Percentiles rank a stretch among this genome's conserved stretches.
Conservation (phyloP, 1,140 invertebrate genomes). For the Trichonephila inaurata region DNA sequence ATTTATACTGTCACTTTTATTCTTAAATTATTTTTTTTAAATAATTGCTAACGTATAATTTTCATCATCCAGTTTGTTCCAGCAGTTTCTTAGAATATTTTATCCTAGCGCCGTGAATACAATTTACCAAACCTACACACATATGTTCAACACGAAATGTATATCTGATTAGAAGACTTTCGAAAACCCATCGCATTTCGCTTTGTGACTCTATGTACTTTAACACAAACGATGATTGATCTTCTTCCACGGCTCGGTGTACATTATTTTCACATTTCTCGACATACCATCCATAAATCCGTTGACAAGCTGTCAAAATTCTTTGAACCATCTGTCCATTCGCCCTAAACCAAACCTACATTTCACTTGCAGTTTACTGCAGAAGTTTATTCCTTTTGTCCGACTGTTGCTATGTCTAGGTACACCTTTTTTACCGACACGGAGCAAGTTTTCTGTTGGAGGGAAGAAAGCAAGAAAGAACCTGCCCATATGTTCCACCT, state of each 20-base stretch:
- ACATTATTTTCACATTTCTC: conserved; percentile 12
- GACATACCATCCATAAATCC: conserved; percentile 27
- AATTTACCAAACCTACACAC: background rate
- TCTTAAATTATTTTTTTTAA: no score
- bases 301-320: conserved; percentile 34
- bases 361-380: background rate
- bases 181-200: background rate
- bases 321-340: conserved; percentile 14
- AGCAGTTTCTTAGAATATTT: no score
- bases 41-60: no score
- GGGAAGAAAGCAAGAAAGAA: background rate
- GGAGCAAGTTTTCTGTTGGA: background rate
- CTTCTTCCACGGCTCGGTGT: background rate
- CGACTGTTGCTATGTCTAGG: background rate
- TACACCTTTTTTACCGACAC: background rate
- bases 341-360: background rate
- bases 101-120: background rate
- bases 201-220: background rate
- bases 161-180: background rate
- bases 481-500: background rate
- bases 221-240: conserved; percentile 29
- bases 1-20: no score
- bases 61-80: no score
- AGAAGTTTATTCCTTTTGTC: background rate
- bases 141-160: background rate